Percentiles rank a stretch among this genome's conserved stretches.
Evolutionary conservation across 2,888 invertebrate genomes (phyloP).

Genomic region (Watsonalla cultraria): DNA sequence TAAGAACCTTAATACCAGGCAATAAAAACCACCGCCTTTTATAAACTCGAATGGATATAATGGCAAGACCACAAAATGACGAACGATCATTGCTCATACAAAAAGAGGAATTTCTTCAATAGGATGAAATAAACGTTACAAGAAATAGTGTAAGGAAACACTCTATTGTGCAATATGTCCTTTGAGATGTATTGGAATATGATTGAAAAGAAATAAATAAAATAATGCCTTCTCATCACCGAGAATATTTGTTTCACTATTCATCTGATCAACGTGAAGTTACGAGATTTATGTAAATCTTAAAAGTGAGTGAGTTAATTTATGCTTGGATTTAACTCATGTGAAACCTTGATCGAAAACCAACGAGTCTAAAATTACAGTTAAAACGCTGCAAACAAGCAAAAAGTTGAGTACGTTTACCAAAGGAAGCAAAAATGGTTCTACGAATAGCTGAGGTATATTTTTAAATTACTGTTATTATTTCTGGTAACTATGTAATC

Average conservation of each 20-base stretch:
- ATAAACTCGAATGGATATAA: conserved; percentile 33
- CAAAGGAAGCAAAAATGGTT: conserved; percentile 43
- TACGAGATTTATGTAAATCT: no score
- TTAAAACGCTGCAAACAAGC: conserved; percentile 17
- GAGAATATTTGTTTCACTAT: no score
- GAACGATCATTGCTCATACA: conserved; percentile 35
- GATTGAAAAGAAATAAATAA: not conserved
- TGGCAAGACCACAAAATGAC: conserved; percentile 34
- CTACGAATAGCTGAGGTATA: conserved; percentile 44
- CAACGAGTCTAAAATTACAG: conserved; percentile 13
- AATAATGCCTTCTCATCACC: no score
- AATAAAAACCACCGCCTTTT: conserved; percentile 7
- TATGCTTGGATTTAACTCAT: no score
- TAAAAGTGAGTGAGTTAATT: no score
- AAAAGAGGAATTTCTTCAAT: conserved; percentile 18
- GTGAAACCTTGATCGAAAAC: conserved; percentile 4
- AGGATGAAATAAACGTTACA: conserved; percentile 7
- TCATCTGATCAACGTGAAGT: no score
- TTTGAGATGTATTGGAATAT: not conserved
- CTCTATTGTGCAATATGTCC: conserved; percentile 5
- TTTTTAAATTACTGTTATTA: conserved; percentile 61
- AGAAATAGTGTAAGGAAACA: conserved; percentile 2
- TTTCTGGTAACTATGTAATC: conserved; percentile 38
- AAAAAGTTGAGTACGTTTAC: conserved; percentile 34
- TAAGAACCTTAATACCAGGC: conserved; percentile 20